Evolutionary conservation across 2,888 invertebrate species (phyloP), one percentile per base, ranked within the genome.

Genomic region (Pocota personata): DNA sequence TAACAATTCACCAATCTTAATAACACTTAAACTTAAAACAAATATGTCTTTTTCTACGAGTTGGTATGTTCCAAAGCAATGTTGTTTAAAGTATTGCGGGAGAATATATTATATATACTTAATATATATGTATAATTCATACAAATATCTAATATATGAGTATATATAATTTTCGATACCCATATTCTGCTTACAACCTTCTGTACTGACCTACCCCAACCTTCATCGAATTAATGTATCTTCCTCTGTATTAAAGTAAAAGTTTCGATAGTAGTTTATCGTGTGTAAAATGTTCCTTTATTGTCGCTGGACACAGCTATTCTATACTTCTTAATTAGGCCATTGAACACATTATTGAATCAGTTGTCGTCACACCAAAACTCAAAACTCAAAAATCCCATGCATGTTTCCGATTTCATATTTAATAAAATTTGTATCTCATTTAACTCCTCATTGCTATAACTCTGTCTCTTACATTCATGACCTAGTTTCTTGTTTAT

Each of bases 391-490:
- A 66, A 72, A 78, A 77, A 78, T 40, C 19, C 66, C 43, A 76
- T 82, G 64, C 67, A 58, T 60, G 35, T 60, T 64, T 82, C 40
- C 57, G 43, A 71, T 57, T 80, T 66, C 40, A 46, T 75, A 75
- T 67, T 64, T 64, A 78, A 37, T 82, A 77, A 62, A 71, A 52
- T 60, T 75, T 77, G 89, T 89, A 89, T 92, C 92, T 91, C 92
- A 88, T 90, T 92, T 90, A 89, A 90, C 89, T 92, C 87, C 88
- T 89, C 89, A 89, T 90, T 89, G 89, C 88, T 88, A 72, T 67
- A 90, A 89, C 89, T 90, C 90, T 89, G 90, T 92, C 92, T 92
- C 92, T 90, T 92, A 90, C 92, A 91, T 91, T 92, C 92, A 91
- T 92, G 92, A 92, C 92, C 92, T 92, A 92, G 92, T 92, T 92